Percentiles rank a stretch among this genome's conserved stretches.
Conservation (phyloP, 2,888 invertebrate genomes). For the Himalopsyche kuldschensis region DNA sequence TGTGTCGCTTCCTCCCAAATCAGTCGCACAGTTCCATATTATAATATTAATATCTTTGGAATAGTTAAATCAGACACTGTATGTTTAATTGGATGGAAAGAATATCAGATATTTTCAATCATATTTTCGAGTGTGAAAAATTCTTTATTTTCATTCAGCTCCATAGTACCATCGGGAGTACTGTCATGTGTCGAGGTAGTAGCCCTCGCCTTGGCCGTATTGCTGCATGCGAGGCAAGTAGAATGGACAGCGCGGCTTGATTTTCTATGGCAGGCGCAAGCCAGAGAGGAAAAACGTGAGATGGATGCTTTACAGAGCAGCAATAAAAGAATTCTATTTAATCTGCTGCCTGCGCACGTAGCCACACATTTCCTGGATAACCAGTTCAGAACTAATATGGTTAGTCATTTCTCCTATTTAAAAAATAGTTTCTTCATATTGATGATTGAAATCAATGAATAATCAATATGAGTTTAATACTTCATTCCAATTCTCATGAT, state of each 20-base stretch:
- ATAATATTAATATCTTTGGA: too few species aligned
- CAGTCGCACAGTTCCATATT: too few species aligned
- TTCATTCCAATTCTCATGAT: too few species aligned
- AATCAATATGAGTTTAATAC: too few species aligned
- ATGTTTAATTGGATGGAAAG: too few species aligned
- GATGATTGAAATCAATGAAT: too few species aligned
- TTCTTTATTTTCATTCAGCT: slow-evolving; percentile 47
- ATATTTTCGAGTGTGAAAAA: too few species aligned
- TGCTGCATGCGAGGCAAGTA: slow-evolving; percentile 81
- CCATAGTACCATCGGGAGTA: slow-evolving; percentile 76
- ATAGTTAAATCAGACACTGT: too few species aligned
- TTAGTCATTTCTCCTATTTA: slow-evolving; percentile 46
- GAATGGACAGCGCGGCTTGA: slow-evolving; percentile 89
- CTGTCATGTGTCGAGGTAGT: slow-evolving; percentile 77
- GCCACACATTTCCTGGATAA: slow-evolving; percentile 90
- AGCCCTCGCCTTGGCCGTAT: slow-evolving; percentile 79
- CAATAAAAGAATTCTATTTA: slow-evolving; percentile 85
- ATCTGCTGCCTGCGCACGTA: slow-evolving; percentile 87
- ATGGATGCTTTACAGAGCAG: slow-evolving; percentile 92
- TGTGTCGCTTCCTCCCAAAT: too few species aligned
- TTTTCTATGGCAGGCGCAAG: slow-evolving; percentile 83
- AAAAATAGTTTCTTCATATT: too few species aligned
- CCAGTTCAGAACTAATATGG: slow-evolving; percentile 86
- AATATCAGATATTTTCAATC: too few species aligned
- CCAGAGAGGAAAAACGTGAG: slow-evolving; percentile 87